These are phyloP conservation scores for Megaceryle torquata DNA, from an alignment of 2,113 vertebrate genomes.

Conservation along the genomic window DNA sequence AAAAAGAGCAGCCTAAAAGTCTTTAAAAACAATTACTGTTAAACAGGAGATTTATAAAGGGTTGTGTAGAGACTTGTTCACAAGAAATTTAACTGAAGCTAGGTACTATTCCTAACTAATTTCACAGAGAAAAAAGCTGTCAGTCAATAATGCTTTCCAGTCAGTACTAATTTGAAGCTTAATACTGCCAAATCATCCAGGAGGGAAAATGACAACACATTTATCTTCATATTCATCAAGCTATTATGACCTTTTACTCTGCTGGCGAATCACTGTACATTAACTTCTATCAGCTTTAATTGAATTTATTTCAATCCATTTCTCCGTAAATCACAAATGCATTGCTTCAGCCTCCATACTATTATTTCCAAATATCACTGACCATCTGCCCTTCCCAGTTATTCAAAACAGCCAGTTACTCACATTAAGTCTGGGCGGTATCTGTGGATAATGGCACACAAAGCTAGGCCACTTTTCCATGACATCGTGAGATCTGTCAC, in stretches of 20 bases:
- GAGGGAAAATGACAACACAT: slow-evolving; percentile 19
- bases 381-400: neutral
- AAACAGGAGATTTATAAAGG: neutral
- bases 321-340: neutral
- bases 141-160: neutral
- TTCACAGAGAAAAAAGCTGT: neutral
- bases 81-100: neutral
- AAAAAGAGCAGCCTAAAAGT: neutral
- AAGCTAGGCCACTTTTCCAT: slow-evolving; percentile 95
- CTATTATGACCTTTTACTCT: neutral
- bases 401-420: slow-evolving; percentile 62
- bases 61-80: neutral
- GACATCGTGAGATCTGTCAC: slow-evolving; percentile 94
- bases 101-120: neutral
- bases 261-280: neutral
- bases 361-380: neutral
- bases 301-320: neutral
- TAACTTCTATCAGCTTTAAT: neutral
- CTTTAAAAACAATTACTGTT: neutral
- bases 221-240: neutral
- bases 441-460: slow-evolving; percentile 94
- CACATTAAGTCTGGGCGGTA: slow-evolving; percentile 96
- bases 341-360: neutral
- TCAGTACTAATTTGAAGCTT: neutral
- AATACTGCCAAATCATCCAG: slow-evolving; percentile 23